Evolutionary conservation across 2,113 vertebrate genomes (phyloP), one percentile per base, ranked within the genome.

Genomic region (Scolopax mira): DNA sequence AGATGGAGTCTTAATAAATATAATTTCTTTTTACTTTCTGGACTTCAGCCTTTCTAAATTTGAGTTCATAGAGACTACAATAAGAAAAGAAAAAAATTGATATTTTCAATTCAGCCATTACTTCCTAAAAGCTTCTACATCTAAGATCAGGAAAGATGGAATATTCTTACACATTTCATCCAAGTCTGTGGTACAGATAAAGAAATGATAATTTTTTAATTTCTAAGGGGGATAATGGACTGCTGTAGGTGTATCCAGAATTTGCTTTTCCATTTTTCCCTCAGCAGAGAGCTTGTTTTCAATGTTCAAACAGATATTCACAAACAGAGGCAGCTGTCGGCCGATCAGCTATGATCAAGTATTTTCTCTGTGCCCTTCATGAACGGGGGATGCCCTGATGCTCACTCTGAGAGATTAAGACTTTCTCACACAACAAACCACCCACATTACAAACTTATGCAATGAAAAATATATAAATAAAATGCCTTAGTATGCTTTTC

Each of bases 291-390:
- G 22, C 23, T 80, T 51, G n/a, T 14, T 93, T 69, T 72, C 58
- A 23, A 52, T 2, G 1, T 69, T 88, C 54, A 60, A 48, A 52
- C 0, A 33, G 62, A 58, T 19, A 19, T 42, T 65, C 7, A 49
- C 15, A 61, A 52, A 79, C 18, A 77, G 49, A 80, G 57, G 46
- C 28, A 27, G 35, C 6, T 92, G 58, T 49, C 51, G 19, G 67
- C 8, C 3, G 3, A 15, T 42, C 28, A 75, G 8, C n/a, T 71
- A 37, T 3, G 3, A 79, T 3, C 1, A 8, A 41, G 14, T 5
- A 25, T 42, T 33, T 71, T 33, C 27, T 65, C 49, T 52, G 58
- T 41, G 39, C 25, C 16, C 31, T 57, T 44, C 44, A 57, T 8
- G 11, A 74, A 52, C 42, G 24, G 22, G 18, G 48, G 35, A 55